Percentiles rank a stretch among this genome's conserved stretches.
Evolutionary conservation across 1,140 invertebrate species (phyloP).

Genomic region (Bombus affinis): DNA sequence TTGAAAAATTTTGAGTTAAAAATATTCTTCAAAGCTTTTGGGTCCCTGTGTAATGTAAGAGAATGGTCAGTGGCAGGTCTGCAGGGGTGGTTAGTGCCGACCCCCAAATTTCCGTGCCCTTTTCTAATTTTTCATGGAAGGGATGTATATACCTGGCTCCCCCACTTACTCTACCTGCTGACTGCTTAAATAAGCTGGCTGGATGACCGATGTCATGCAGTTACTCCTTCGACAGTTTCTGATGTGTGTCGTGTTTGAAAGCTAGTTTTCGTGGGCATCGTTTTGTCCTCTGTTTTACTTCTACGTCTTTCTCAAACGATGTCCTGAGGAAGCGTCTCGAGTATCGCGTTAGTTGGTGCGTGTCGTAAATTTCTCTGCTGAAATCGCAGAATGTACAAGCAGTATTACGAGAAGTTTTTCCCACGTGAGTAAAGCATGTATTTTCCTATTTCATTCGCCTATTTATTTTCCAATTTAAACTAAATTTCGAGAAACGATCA

Average conservation of each 20-base stretch:
- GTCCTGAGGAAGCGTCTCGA: background rate
- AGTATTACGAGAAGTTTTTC: constrained; percentile 1
- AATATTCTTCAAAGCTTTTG: too few relatives aligned
- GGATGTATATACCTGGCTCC: constrained; percentile 40
- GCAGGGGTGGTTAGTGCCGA: background rate
- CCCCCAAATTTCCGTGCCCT: background rate
- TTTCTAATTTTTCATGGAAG: constrained; percentile 4
- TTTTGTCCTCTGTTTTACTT: background rate
- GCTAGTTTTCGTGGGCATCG: too few relatives aligned
- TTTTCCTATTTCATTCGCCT: background rate
- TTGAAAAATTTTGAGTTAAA: background rate
- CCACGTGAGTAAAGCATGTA: constrained; percentile 28
- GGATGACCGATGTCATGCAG: constrained; percentile 52
- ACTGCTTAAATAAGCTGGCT: constrained; percentile 40
- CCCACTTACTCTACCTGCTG: constrained; percentile 35
- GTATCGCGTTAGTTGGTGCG: background rate
- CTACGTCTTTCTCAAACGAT: background rate
- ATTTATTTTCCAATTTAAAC: background rate
- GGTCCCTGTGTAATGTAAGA: too few relatives aligned
- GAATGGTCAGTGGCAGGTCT: background rate
- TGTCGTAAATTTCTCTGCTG: background rate
- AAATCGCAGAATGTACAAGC: constrained; percentile 14
- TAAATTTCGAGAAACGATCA: background rate
- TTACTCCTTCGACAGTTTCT: constrained; percentile 19
- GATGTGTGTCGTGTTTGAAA: background rate